Percentiles rank a stretch among this genome's conserved stretches.
Conservation (phyloP, 30 jellyfish, hydroid and myxozoan genomes). For the Cassiopea andromeda region DNA sequence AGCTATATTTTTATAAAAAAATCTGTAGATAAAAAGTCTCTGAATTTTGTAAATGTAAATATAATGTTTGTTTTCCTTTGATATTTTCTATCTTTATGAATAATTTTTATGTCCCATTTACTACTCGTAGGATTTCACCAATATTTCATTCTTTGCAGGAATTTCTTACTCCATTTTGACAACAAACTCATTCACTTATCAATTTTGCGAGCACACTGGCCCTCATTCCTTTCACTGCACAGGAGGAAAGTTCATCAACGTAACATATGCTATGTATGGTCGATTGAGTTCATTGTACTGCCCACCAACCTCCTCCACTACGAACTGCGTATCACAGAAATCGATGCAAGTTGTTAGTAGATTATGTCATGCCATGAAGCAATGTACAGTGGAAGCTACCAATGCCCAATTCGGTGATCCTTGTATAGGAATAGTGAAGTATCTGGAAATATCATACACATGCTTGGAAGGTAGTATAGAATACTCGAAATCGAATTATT, state of each 20-base stretch:
- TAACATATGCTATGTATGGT: slow-evolving; percentile 59
- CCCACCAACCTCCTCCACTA: not conserved
- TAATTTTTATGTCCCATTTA: not conserved
- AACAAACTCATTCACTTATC: not conserved
- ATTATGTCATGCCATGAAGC: slow-evolving; percentile 29
- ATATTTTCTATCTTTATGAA: not conserved
- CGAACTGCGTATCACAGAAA: slow-evolving; percentile 26
- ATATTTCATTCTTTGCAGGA: not conserved
- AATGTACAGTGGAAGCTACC: slow-evolving; percentile 42
- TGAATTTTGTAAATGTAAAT: too few species aligned
- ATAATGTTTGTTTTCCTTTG: not conserved
- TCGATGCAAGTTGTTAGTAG: slow-evolving; percentile 25
- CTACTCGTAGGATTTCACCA: not conserved
- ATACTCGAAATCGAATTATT: not conserved
- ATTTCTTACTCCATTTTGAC: not conserved
- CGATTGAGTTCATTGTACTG: slow-evolving; percentile 14
- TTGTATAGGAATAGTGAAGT: slow-evolving; percentile 18
- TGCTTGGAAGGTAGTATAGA: slow-evolving; percentile 31
- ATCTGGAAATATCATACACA: slow-evolving; percentile 21
- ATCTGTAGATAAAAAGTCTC: too few species aligned
- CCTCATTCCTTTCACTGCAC: not conserved
- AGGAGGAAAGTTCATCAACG: slow-evolving; percentile 26
- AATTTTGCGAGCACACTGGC: slow-evolving; percentile 27
- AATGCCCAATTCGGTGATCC: slow-evolving; percentile 59
- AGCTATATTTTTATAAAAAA: too few species aligned